phyloP scores from a whole-genome alignment of 2,113 vertebrate species.

The Cardinalis cardinalis region DNA sequence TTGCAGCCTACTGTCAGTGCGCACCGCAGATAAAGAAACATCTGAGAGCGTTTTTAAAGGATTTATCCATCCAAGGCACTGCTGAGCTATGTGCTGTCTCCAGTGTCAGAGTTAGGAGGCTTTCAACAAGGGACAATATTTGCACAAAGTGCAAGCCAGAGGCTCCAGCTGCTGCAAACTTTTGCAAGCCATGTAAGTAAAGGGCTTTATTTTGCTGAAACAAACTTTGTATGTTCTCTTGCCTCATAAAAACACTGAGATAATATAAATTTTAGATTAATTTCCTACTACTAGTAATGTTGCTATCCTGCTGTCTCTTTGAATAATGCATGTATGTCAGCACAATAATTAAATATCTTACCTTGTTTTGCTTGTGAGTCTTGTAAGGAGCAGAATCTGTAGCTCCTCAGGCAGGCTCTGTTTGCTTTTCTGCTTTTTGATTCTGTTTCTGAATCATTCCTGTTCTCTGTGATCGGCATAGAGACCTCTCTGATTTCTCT shows the following conservation, averaged over 20 bases:
- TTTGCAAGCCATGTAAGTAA: constrained; percentile 66
- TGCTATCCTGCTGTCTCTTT: background rate
- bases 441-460: background rate
- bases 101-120: constrained; percentile 36
- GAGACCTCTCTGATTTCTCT: background rate
- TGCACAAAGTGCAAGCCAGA: constrained; percentile 42
- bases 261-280: background rate
- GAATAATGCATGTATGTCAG: background rate
- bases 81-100: constrained; percentile 28
- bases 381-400: background rate
- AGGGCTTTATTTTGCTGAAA: background rate
- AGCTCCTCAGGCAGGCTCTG: background rate
- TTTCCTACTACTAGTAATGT: background rate
- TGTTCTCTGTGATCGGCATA: background rate
- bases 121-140: constrained; percentile 49
- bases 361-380: background rate
- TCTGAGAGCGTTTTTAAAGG: constrained; percentile 34
- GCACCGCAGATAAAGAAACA: background rate
- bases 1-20: background rate
- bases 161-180: constrained; percentile 61
- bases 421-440: background rate
- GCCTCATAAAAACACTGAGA: background rate
- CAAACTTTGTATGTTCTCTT: constrained; percentile 9
- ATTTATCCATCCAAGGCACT: constrained; percentile 55
- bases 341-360: background rate